Conservation (phyloP, 2,113 vertebrate genomes). For the Puffinus mauretanicus region DNA sequence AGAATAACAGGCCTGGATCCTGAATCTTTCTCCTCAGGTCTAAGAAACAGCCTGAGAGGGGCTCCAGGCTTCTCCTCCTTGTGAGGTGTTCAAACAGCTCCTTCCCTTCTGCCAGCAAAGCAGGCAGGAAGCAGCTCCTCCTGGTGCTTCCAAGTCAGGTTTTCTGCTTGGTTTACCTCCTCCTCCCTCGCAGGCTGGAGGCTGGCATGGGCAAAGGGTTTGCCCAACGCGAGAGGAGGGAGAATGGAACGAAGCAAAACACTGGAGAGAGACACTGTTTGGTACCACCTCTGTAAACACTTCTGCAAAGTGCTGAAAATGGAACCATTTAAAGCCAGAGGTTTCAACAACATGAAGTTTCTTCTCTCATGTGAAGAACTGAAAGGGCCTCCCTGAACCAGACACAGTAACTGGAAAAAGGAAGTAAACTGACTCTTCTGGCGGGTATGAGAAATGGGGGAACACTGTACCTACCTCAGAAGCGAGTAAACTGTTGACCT, state of each 20-base stretch:
- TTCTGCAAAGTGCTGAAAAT: background rate
- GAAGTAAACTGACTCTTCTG: background rate
- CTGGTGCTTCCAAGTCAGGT: background rate
- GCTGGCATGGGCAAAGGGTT: background rate
- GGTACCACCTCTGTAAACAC: background rate
- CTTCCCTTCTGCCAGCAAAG: background rate
- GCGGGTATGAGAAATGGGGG: background rate
- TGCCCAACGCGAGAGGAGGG: background rate
- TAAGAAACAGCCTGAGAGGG: background rate
- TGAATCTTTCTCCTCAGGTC: background rate
- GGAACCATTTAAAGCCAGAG: background rate
- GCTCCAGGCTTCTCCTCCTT: background rate
- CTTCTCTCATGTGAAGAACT: background rate
- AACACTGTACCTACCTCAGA: background rate
- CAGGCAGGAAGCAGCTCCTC: background rate
- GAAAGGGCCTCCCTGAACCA: background rate
- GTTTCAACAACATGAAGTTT: background rate
- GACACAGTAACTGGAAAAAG: background rate
- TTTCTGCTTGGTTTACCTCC: background rate
- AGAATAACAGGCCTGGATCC: background rate
- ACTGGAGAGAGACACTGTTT: background rate
- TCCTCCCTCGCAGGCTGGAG: background rate
- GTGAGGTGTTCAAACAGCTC: background rate
- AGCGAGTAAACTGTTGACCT: background rate
- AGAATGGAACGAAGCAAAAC: background rate